Conservation (phyloP, 2,113 vertebrate species). For the Pica pica region DNA sequence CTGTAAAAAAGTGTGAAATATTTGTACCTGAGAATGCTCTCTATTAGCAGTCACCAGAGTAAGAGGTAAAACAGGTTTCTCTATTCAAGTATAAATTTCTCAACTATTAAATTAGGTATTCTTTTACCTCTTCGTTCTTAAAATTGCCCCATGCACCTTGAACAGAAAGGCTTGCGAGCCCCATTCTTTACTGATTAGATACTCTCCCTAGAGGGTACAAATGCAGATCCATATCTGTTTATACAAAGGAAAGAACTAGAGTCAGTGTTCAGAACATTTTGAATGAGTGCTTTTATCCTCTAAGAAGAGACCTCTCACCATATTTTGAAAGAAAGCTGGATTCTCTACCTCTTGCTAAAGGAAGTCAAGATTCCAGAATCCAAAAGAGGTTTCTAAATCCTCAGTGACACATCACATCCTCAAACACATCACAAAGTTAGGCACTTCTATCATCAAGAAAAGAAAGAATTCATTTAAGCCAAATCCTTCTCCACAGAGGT, state of each 20-base stretch:
- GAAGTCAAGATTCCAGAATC: neutral
- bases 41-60: neutral
- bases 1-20: neutral
- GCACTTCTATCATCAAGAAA: neutral
- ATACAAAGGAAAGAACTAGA: neutral
- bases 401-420: neutral
- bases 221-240: neutral
- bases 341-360: neutral
- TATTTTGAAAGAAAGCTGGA: neutral
- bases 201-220: neutral
- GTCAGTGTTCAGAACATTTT: neutral
- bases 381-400: neutral
- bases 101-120: neutral
- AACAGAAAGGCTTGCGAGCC: neutral
- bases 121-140: neutral
- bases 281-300: neutral
- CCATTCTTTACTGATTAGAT: neutral
- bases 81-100: neutral
- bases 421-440: neutral
- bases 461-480: neutral
- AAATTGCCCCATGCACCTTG: neutral
- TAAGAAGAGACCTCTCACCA: neutral
- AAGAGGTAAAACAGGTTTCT: neutral
- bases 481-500: neutral
- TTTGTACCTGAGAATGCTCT: neutral